Base-by-base conservation (phyloP, 2,888 invertebrate species). In the Brachyopa scutellaris region DNA sequence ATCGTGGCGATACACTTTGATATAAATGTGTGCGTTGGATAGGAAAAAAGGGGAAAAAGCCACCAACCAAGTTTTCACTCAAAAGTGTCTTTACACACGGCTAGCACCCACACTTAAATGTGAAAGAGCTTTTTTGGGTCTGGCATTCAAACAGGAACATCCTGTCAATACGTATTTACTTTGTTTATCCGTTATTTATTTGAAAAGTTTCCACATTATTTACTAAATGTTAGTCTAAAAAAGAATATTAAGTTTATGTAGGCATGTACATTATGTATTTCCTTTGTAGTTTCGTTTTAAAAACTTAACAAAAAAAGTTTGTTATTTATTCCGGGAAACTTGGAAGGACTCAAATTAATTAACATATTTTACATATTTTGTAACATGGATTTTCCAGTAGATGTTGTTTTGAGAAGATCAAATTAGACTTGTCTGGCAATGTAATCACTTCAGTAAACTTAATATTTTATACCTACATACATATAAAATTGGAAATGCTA, bases 31-130 rank as follows among this genome's bases (percentile, higher is more conserved):
- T 55, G 51, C 29, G 51, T 26, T 62, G 42, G 6, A 36, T 9
- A 8, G 6, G 9, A 19, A 9, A 36, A 42, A 23, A 49, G 4
- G 11, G 15, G 29, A 42, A 21, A 51, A 51, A 51, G 26, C 42
- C 2, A 11, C 17, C 15, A 33, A 17, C 17, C 11, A 38, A 45
- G 53, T 42, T 76, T 80, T 45, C 80, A 80, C 80, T 80, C 80
- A 80, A 76, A 47, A 29, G 26, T 33, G 21, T 6, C 47, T 33
- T 7, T n/a, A n/a, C n/a, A n/a, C n/a, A n/a, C n/a, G n/a, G 26
- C 7, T 15, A 19, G 55, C 73, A 73, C 73, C 73, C 62, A 73
- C 73, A 73, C 55, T 45, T 2, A 21, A 21, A 47, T 9, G 11
- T 19, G 9, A 40, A 36, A 45, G 36, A 62, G 62, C 61, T 73